Evolutionary conservation across 2,888 invertebrate genomes (phyloP), one percentile per base, ranked within the genome.

Genomic region (Drosophila incognita): DNA sequence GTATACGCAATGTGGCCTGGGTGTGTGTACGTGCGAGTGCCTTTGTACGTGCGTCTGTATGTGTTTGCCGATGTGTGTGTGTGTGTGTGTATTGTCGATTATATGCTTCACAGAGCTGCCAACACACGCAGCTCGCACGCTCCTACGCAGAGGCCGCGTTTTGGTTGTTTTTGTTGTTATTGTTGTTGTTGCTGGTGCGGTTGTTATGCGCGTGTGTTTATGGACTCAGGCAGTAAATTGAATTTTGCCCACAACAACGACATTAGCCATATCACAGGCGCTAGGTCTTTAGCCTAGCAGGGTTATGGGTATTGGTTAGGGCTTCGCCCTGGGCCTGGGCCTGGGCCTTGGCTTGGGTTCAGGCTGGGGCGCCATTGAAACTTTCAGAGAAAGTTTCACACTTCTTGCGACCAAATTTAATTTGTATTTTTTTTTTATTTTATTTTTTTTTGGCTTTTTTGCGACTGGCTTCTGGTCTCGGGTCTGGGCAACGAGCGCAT

Each of bases 211-310:
- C 58, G 70, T 59, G 79, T 82, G 79, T 81, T 69, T 77, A 87
- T 87, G 81, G 86, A 87, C 86, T 86, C 83, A 67, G 83, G 76
- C 83, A 86, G 85, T 87, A 89, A 89, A 89, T 89, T 89, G 88
- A 89, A 89, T 89, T 89, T 88, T 84, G 73, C 79, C 84, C 88
- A 84, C 85, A 84, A 79, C 83, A 85, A 85, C 77, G 85, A 85
- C 83, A 85, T 85, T 85, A 85, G 87, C 87, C 83, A 83, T 85
- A 87, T 85, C 84, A 64, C 57, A 62, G 60, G 56, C 62, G 56
- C 57, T 60, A 35, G 59, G 48, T 62, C 64, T 62, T 61, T 42
- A 13, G 56, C 36, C 56, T 33, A 51, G 38, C 53, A 36, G 58
- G 58, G 57, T 46, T 64, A 38, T 72, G 66, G 61, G 42, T 52